A percentile compares a stretch with the other conserved stretches of the same genome.
Evolutionary conservation across 2,888 invertebrate species (phyloP).

Genomic region (Adineta ricciae): DNA sequence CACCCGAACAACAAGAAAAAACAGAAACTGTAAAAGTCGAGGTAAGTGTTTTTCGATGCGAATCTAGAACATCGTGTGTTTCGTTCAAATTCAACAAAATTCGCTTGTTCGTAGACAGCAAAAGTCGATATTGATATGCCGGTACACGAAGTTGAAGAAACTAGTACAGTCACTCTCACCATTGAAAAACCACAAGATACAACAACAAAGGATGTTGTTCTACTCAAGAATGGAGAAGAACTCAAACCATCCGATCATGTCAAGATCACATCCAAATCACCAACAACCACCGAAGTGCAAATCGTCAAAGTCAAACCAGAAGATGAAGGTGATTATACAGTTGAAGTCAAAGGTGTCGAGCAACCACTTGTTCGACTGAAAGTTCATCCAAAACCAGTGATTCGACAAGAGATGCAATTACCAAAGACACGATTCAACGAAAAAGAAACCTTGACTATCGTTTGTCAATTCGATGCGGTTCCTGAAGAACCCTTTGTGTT

Average conservation of each 20-base stretch:
- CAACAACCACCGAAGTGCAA: background rate
- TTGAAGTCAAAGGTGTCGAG: background rate
- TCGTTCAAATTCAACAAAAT: no score
- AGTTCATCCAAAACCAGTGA: background rate
- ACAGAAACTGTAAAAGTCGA: no score
- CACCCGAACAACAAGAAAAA: background rate
- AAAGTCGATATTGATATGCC: background rate
- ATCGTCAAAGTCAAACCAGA: background rate
- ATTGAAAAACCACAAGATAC: background rate
- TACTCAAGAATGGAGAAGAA: background rate
- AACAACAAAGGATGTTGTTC: background rate
- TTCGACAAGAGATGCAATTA: background rate
- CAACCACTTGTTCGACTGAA: background rate
- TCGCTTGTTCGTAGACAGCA: background rate
- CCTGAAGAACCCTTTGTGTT: background rate
- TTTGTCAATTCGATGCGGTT: background rate
- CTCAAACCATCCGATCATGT: background rate
- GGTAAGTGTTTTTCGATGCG: no score
- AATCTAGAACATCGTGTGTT: no score
- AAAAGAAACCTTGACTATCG: background rate
- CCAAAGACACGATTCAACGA: background rate
- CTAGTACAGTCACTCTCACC: background rate
- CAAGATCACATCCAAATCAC: background rate
- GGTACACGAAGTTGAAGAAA: background rate
- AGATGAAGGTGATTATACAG: background rate